Conservation (phyloP, 2,113 vertebrate species). For the Entomyzon cyanotis region DNA sequence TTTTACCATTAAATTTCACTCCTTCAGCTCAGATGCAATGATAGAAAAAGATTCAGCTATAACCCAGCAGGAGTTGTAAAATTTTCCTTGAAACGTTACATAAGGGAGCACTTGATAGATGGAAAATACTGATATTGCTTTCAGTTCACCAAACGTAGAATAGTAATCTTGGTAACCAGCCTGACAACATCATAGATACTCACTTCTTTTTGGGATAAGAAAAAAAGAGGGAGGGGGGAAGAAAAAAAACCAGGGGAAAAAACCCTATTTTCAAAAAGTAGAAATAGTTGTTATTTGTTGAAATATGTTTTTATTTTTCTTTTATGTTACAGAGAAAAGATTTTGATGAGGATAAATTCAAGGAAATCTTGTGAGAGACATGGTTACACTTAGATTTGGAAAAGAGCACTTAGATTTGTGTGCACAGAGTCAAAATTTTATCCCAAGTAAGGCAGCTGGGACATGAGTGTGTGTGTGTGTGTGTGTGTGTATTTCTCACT, state of each 20-base stretch:
- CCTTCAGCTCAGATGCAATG: slow-evolving; percentile 66
- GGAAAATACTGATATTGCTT: slow-evolving; percentile 36
- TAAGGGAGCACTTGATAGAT: slow-evolving; percentile 47
- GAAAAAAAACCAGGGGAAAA: no score
- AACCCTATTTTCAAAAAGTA: no score
- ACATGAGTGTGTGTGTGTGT: fast-evolving
- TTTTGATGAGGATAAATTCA: neutral
- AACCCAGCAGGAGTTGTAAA: slow-evolving; percentile 70
- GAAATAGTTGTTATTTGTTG: neutral
- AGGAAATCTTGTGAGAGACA: neutral
- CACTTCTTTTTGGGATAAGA: neutral
- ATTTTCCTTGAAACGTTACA: slow-evolving; percentile 59
- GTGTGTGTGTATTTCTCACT: neutral
- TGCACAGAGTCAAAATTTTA: neutral
- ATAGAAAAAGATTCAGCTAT: slow-evolving; percentile 64
- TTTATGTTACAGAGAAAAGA: neutral
- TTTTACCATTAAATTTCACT: slow-evolving; percentile 83
- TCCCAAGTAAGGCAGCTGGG: fast-evolving
- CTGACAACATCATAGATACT: neutral
- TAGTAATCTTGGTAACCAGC: neutral
- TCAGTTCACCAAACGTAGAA: slow-evolving; percentile 13
- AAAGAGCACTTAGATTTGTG: neutral
- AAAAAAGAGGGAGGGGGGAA: neutral
- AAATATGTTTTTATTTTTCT: neutral
- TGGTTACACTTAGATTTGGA: neutral